Percentiles rank a stretch among this genome's conserved stretches.
These are phyloP conservation scores for Diachrysia chrysitis DNA, from an alignment of 2,888 invertebrate genomes.

Conservation along the genomic window DNA sequence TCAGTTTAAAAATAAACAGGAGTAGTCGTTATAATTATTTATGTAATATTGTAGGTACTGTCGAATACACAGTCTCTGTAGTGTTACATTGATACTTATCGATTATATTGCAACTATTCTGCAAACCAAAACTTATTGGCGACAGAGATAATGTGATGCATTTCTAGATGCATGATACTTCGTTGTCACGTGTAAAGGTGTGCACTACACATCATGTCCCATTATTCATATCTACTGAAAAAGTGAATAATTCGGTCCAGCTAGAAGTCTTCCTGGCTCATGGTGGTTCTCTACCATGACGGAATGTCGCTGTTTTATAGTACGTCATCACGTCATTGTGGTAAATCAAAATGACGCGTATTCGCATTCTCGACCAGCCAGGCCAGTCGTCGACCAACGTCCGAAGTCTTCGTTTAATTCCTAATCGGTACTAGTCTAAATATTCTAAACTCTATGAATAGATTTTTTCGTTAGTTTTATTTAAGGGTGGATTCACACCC, in stretches of 20 bases:
- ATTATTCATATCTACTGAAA: neutral
- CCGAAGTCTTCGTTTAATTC: neutral
- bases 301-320: neutral
- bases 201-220: neutral
- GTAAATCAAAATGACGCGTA: constrained; percentile 26
- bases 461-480: neutral
- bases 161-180: neutral
- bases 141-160: too few relatives aligned
- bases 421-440: neutral
- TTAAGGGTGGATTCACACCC: constrained; percentile 1
- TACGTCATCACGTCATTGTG: constrained; percentile 26
- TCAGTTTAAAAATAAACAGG: neutral
- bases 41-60: neutral
- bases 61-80: neutral
- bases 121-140: neutral
- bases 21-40: neutral
- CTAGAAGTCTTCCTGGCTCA: constrained; percentile 13
- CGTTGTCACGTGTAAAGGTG: neutral
- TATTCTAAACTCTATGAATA: neutral
- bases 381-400: neutral
- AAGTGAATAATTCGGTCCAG: neutral
- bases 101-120: neutral
- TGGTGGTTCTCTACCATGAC: constrained; percentile 20
- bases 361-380: neutral
- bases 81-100: neutral